These are phyloP conservation scores for Glaucomys volans DNA, from an alignment of 2,113 vertebrate genomes.

Conservation along the genomic window DNA sequence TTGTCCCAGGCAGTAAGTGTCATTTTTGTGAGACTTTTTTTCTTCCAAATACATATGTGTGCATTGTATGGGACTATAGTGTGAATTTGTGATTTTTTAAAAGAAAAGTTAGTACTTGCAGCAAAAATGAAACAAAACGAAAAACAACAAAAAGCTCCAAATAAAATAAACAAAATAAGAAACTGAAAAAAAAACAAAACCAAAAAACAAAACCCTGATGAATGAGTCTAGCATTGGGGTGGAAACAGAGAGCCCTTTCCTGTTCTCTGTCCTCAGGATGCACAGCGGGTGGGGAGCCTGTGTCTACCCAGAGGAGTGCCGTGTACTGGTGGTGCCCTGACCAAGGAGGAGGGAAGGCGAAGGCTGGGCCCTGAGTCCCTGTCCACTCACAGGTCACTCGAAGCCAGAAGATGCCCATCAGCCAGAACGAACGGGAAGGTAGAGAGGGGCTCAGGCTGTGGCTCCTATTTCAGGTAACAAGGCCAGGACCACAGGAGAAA, in stretches of 20 bases:
- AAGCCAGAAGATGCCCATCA: background rate
- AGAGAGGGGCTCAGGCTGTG: background rate
- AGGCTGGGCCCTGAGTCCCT: background rate
- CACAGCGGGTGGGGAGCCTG: background rate
- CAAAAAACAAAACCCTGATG: background rate
- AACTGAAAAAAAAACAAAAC: background rate
- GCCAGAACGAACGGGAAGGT: background rate
- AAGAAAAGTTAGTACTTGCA: background rate
- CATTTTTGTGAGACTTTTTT: background rate
- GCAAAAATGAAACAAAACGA: background rate
- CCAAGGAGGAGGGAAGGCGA: too few species aligned
- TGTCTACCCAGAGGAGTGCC: rapidly evolving
- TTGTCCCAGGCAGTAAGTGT: background rate
- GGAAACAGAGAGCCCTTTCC: background rate
- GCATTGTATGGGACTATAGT: background rate
- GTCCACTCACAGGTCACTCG: rapidly evolving
- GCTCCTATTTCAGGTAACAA: background rate
- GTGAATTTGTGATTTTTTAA: background rate
- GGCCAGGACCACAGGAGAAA: background rate
- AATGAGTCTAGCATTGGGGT: background rate
- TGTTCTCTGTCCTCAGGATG: background rate
- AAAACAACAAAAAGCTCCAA: background rate
- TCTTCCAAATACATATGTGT: background rate
- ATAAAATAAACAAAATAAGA: background rate
- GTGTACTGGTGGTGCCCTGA: background rate